These are phyloP conservation scores for Drosophila persimilis DNA, from an alignment of 1,140 invertebrate species.

Conservation along the genomic window DNA sequence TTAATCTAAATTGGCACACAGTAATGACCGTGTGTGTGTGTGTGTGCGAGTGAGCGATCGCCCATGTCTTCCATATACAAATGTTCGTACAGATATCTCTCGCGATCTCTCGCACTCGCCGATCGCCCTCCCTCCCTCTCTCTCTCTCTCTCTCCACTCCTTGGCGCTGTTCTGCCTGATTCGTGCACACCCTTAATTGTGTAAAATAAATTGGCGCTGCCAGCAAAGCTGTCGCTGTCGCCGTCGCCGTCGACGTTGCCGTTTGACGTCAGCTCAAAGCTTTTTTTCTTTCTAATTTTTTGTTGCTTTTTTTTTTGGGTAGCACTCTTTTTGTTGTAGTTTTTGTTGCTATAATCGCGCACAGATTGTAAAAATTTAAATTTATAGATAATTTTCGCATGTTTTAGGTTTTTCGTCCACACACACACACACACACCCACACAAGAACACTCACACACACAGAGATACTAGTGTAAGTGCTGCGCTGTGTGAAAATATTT, in stretches of 20 bases:
- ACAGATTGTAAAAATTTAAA: constrained; percentile 81
- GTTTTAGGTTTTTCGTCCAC: constrained; percentile 65
- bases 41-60: constrained; percentile 58
- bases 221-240: constrained; percentile 30
- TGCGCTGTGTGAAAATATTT: constrained; percentile 37
- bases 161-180: constrained; percentile 28
- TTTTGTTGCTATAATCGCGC: constrained; percentile 67
- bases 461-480: constrained; percentile 6
- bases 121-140: too few species aligned
- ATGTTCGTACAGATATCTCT: constrained; percentile 42
- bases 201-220: constrained; percentile 79
- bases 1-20: constrained; percentile 80
- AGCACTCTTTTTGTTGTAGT: constrained; percentile 61
- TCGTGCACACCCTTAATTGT: constrained; percentile 78
- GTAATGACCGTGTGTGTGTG: constrained; percentile 50
- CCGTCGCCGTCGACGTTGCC: constrained; percentile 36
- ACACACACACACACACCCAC: too few species aligned
- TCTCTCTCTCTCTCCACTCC: constrained; percentile 3
- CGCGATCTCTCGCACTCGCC: constrained; percentile 13
- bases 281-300: constrained; percentile 47
- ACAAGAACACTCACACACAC: too few species aligned
- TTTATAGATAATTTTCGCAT: constrained; percentile 81
- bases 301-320: constrained; percentile 55
- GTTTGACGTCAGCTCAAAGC: constrained; percentile 77
- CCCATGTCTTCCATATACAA: constrained; percentile 60